Evolutionary conservation across 2,797 vertebrate genomes (phyloP).

Genomic region (Falco columbarius): DNA sequence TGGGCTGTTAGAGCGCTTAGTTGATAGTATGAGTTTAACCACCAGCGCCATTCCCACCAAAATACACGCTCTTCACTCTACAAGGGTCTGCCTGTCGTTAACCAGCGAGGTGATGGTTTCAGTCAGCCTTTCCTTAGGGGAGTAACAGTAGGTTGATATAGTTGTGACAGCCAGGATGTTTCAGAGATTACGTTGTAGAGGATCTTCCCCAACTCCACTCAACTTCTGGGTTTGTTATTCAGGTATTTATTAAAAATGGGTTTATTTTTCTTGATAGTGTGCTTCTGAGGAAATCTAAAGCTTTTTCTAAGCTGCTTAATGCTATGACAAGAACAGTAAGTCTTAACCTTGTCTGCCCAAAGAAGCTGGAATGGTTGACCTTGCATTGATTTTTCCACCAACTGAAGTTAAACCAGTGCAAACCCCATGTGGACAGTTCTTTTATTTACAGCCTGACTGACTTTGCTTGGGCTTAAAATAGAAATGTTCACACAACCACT

Average conservation of each 20-base stretch:
- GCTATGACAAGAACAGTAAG: background rate
- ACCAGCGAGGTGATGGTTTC: background rate
- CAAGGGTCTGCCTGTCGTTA: background rate
- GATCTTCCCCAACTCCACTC: background rate
- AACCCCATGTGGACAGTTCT: background rate
- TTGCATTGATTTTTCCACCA: slow-evolving; percentile 35
- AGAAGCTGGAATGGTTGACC: slow-evolving; percentile 13
- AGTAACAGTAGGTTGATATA: background rate
- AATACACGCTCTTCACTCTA: accelerated
- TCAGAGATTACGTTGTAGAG: background rate
- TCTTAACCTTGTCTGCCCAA: background rate
- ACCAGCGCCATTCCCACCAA: background rate
- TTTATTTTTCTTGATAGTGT: background rate
- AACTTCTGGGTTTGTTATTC: background rate
- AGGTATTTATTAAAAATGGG: background rate
- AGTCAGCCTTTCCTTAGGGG: background rate
- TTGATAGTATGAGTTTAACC: background rate
- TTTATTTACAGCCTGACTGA: slow-evolving; percentile 44
- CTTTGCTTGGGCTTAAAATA: slow-evolving; percentile 29
- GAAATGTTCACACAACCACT: background rate
- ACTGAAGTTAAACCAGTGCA: slow-evolving; percentile 16
- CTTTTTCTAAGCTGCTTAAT: background rate
- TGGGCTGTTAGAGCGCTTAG: background rate
- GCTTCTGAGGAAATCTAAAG: background rate
- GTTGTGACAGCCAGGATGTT: background rate